Conservation (phyloP, 2,113 vertebrate genomes). For the Scolopax mira region DNA sequence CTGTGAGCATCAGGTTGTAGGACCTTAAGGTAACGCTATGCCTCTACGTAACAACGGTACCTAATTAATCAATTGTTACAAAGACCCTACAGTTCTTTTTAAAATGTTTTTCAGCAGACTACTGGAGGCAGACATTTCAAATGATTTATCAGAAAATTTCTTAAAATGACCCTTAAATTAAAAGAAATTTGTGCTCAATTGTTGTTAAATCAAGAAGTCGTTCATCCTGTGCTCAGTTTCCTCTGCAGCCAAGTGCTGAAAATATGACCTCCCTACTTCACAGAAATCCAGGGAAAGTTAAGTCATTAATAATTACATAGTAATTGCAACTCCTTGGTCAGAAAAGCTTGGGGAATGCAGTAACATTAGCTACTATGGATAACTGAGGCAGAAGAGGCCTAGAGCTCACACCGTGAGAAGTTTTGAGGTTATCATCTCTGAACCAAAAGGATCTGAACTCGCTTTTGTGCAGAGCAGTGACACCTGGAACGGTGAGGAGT, state of each 20-base stretch:
- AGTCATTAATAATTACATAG: not conserved
- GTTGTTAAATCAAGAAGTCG: not conserved
- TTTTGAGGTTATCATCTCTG: not conserved
- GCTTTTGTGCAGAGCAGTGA: not conserved
- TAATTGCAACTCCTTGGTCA: not conserved
- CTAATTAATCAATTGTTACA: not conserved
- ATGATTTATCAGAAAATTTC: not conserved
- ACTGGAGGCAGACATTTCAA: not conserved
- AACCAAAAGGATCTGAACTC: not conserved
- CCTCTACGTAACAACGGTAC: accelerated
- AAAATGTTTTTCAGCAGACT: not conserved
- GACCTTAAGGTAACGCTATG: not conserved
- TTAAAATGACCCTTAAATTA: not conserved
- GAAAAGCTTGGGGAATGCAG: not conserved
- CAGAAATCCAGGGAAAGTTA: not conserved
- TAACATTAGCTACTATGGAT: not conserved
- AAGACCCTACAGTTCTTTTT: not conserved
- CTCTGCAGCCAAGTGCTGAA: not conserved
- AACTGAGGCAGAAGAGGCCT: not conserved
- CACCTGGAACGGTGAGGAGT: not conserved
- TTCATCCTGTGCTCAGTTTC: not conserved
- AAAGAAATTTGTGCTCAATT: not conserved
- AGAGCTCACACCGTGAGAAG: not conserved
- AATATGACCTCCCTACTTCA: not conserved
- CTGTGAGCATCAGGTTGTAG: not conserved